Evolutionary conservation across 2,888 invertebrate genomes (phyloP).

Genomic region (Hanleya hanleyi): DNA sequence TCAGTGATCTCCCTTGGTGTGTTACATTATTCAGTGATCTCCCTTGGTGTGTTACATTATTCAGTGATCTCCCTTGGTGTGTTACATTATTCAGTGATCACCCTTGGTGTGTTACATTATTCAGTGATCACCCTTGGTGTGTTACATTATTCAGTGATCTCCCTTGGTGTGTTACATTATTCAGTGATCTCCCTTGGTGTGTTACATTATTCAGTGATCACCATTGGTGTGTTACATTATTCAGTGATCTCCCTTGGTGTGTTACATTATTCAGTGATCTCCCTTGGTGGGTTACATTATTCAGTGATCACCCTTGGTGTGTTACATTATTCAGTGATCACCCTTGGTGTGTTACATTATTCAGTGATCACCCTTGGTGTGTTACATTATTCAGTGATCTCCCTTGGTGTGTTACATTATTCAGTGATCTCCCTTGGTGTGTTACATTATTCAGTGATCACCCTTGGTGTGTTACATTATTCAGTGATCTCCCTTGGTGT

Average conservation of each 20-base stretch:
- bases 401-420: no score
- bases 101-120: background rate
- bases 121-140: background rate
- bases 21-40: background rate
- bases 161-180: no score
- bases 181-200: no score
- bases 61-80: no score
- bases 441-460: background rate
- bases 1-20: background rate
- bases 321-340: background rate
- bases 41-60: no score
- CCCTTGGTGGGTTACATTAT: no score
- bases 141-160: background rate
- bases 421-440: no score
- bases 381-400: background rate
- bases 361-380: background rate
- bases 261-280: background rate
- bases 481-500: background rate
- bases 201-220: background rate
- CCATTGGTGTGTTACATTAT: background rate
- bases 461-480: background rate
- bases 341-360: background rate
- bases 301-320: no score
- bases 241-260: background rate
- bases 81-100: background rate